Evolutionary conservation across 2,888 invertebrate genomes (phyloP).

Genomic region (Protodeltote pygarga): DNA sequence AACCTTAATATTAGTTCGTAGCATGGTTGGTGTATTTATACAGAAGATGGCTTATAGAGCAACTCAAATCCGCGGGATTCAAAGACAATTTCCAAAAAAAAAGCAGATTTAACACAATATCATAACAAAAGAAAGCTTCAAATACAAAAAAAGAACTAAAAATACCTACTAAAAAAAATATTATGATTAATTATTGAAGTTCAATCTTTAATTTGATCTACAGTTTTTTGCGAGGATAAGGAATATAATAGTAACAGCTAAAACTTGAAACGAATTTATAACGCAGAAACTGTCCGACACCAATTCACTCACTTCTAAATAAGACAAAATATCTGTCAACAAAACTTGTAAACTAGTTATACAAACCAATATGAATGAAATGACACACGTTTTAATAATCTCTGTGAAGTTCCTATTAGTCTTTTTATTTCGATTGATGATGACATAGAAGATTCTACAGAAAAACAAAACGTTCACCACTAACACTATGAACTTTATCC

Average conservation of each 20-base stretch:
- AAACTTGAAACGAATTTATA: slow-evolving; percentile 51
- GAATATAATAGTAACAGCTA: slow-evolving; percentile 49
- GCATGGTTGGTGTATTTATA: no score
- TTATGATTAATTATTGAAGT: no score
- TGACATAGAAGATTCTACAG: slow-evolving; percentile 61
- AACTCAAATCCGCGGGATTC: no score
- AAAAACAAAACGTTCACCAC: slow-evolving; percentile 63
- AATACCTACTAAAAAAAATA: no score
- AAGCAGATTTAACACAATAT: no score
- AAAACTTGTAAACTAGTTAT: slow-evolving; percentile 69
- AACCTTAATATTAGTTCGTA: no score
- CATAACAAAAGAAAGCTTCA: no score
- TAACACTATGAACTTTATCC: slow-evolving; percentile 61
- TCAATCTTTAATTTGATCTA: no score
- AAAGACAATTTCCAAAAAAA: no score
- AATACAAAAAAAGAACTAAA: no score
- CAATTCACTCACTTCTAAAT: neutral
- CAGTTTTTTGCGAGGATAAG: slow-evolving; percentile 39
- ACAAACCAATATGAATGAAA: slow-evolving; percentile 63
- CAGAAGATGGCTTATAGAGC: no score
- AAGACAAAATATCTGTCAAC: slow-evolving; percentile 56
- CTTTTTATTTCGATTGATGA: slow-evolving; percentile 38
- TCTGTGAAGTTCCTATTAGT: slow-evolving; percentile 17
- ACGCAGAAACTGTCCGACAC: slow-evolving; percentile 21
- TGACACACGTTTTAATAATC: slow-evolving; percentile 45